Base-by-base conservation (phyloP, 92 coral and sea anemone species). In the Paragorgia papillata region DNA sequence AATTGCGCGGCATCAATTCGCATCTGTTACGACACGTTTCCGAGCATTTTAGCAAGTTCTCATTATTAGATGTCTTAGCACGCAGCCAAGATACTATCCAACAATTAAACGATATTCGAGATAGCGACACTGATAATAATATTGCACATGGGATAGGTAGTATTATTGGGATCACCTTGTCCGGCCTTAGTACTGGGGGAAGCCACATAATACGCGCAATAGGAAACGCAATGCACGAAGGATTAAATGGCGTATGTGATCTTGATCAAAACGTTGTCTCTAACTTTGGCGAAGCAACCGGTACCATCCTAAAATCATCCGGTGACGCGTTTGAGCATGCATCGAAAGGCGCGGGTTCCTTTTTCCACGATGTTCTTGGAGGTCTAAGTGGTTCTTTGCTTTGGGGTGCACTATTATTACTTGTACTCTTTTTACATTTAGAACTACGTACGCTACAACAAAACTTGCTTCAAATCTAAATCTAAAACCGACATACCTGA, bases 351-450 rank as follows among this genome's bases (percentile, higher is more conserved):
- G 2, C 62, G 12, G 62, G 62, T 3, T 54, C 59, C 34, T 69
- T 69, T 33, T 69, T 69, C 62, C 61, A 62, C 69, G 44, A 33
- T 33, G 69, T 62, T 20, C 10, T 62, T 1, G 69, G 69, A 5
- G 69, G 43, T 9, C 46, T 62, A 30, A 62, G 69, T 62, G 69
- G 69, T 13, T 62, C 69, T 19, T n/a, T 62, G 44, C 44, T 62
- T 18, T 62, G 69, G 69, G 44, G 40, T 5, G 69, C 69, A n/a
- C 69, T 62, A 2, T 3, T 62, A 62, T 34, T 62, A 29, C 46
- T 62, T 2, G n/a, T 9, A 34, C 6, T 2, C 1, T n/a, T 62
- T 62, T 33, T 62, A 44, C 21, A 29, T 21, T 4, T 62, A 62
- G 8, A 29, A 62, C 24, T 62, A 62, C n/a, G 24, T 62, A 30